Evolutionary conservation across 2,797 vertebrate species (phyloP).

Genomic region (Brachyrhaphis roseni): DNA sequence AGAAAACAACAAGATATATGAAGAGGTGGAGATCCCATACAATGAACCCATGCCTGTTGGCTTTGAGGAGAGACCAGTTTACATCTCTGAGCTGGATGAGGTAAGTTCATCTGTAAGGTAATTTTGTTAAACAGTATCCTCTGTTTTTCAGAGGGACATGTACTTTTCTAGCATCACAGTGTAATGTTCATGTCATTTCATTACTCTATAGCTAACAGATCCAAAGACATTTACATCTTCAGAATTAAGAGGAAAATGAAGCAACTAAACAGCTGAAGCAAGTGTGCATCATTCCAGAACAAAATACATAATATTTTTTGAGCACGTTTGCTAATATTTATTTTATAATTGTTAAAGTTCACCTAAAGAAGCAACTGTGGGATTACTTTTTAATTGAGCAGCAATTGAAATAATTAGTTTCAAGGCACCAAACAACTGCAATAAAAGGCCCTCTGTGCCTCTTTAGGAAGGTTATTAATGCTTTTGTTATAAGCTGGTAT

Average conservation of each 20-base stretch:
- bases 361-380: not conserved
- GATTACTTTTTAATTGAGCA: not conserved
- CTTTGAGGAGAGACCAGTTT: conserved; percentile 92
- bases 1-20: conserved; percentile 94
- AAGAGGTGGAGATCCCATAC: conserved; percentile 94
- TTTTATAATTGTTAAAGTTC: not conserved
- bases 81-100: conserved; percentile 94
- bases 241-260: not conserved
- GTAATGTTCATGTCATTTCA: not conserved
- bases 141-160: not conserved
- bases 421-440: not conserved
- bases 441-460: not conserved
- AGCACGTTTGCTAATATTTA: not conserved
- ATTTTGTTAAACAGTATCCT: not conserved
- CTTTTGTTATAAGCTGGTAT: not conserved
- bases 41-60: conserved; percentile 91
- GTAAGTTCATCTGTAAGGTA: conserved; percentile 68
- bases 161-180: not conserved
- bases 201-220: not conserved
- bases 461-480: not conserved
- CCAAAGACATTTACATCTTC: not conserved
- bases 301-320: not conserved
- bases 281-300: not conserved
- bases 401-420: not conserved
- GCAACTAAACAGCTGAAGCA: not conserved